Percentiles rank a stretch among this genome's conserved stretches.
Conservation (phyloP, 2,888 invertebrate genomes). For the Eristalis intricaria region DNA sequence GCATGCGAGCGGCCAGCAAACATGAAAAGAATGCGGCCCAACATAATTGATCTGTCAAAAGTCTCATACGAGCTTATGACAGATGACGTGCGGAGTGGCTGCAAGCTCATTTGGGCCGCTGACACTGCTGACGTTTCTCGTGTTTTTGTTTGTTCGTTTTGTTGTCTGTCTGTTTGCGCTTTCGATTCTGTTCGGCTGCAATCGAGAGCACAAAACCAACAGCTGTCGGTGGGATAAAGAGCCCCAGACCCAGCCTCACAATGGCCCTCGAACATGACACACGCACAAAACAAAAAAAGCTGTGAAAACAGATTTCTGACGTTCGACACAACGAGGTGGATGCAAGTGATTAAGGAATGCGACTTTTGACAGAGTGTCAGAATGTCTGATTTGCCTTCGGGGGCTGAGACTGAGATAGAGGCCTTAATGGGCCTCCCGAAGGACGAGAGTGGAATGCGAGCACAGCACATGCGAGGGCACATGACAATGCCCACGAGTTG, state of each 20-base stretch:
- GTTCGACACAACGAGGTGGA: constrained; percentile 9
- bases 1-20: constrained; percentile 20
- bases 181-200: constrained; percentile 29
- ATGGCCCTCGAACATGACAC: not conserved
- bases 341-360: constrained; percentile 28
- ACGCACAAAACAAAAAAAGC: constrained; percentile 21
- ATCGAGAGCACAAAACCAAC: constrained; percentile 49
- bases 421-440: constrained; percentile 9
- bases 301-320: constrained; percentile 70
- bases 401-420: not conserved
- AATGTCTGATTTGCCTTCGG: constrained; percentile 3
- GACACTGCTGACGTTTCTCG: constrained; percentile 47
- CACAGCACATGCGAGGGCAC: constrained; percentile 1
- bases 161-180: constrained; percentile 26
- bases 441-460: not conserved
- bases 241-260: constrained; percentile 13
- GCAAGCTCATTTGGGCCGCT: constrained; percentile 56
- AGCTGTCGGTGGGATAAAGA: constrained; percentile 51
- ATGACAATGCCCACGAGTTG: not conserved
- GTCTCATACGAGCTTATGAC: constrained; percentile 65
- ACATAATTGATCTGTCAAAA: constrained; percentile 72
- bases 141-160: constrained; percentile 1
- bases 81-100: constrained; percentile 69
- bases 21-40: constrained; percentile 23
- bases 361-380: constrained; percentile 35